Base-by-base conservation (phyloP, 2,797 vertebrate genomes). In the Limnodromus scolopaceus region DNA sequence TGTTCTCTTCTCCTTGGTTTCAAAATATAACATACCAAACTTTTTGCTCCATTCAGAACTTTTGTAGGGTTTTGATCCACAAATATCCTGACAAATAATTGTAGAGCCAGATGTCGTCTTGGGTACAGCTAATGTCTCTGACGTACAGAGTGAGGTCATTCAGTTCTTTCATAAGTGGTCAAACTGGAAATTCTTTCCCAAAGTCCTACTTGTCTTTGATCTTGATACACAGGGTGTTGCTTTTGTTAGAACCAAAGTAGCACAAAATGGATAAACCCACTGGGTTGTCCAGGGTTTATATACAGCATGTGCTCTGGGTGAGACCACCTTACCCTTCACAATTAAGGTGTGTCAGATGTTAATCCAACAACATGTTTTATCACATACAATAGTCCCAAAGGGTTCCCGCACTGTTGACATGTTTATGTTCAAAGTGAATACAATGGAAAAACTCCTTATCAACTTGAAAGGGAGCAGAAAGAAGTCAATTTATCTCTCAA, bases 21-120 rank as follows among this genome's bases (percentile, higher is more conserved):
- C 81, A 93, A 92, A 95, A 88, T 76, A 78, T 32, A 89, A 68
- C 55, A 70, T 19, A 36, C 17, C 53, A 84, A 69, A 91, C 11
- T 7, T 81, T 93, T 93, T 74, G 19, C 66, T 76, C 77, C 80
- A 48, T 93, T 96, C 88, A 96, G 74, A 82, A 92, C 66, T 43
- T 86, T 51, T 30, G 53, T 55, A 74, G 55, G 9, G n/a, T 53
- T 93, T 91, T 87, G 70, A 93, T 80, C 70, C 83, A 95, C 80
- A 93, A 90, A 95, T 83, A 94, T 43, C 57, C 75, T 87, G 89
- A 75, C 64, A 95, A 94, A 93, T 87, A 94, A 71, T 84, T 49
- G 49, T 70, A 61, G 18, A 68, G 53, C 28, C 78, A 91, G 41
- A 43, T 77, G 36, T 45, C 51, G 82, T 93, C 74, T 46, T 72